phyloP scores from a whole-genome alignment of 2,113 vertebrate species.

The Motacilla tschutschensis region DNA sequence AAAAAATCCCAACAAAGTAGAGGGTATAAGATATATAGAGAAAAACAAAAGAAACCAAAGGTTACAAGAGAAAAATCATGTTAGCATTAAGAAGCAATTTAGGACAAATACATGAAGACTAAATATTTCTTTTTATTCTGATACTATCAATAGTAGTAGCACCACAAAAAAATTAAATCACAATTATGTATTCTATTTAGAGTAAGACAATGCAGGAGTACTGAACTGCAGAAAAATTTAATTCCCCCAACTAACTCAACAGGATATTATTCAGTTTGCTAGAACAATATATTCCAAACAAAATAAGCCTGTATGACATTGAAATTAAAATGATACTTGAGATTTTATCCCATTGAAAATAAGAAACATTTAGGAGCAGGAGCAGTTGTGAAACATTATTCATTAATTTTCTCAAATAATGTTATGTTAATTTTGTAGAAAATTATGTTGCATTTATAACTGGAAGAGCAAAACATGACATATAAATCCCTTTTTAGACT shows the following conservation, averaged over 20 bases:
- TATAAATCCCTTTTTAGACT: neutral
- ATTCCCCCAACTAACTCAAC: neutral
- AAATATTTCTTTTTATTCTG: slow-evolving; percentile 6
- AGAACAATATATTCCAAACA: neutral
- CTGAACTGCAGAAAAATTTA: neutral
- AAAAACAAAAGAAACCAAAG: neutral
- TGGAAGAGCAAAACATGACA: neutral
- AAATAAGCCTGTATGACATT: neutral
- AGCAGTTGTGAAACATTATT: neutral
- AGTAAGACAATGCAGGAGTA: neutral
- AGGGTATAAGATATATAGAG: neutral
- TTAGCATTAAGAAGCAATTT: neutral
- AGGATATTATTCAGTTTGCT: neutral
- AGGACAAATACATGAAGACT: neutral
- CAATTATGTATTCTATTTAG: neutral
- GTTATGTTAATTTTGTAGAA: neutral
- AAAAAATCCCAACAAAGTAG: neutral
- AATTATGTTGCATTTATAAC: neutral
- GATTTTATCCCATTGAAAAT: neutral
- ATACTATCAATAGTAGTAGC: neutral
- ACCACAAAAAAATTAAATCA: neutral
- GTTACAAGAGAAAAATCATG: neutral
- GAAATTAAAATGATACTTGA: neutral
- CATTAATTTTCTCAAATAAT: neutral
- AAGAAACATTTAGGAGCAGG: neutral